Evolutionary conservation across 2,888 invertebrate genomes (phyloP), one percentile per base, ranked within the genome.

Genomic region (Polylopha cassiicola): DNA sequence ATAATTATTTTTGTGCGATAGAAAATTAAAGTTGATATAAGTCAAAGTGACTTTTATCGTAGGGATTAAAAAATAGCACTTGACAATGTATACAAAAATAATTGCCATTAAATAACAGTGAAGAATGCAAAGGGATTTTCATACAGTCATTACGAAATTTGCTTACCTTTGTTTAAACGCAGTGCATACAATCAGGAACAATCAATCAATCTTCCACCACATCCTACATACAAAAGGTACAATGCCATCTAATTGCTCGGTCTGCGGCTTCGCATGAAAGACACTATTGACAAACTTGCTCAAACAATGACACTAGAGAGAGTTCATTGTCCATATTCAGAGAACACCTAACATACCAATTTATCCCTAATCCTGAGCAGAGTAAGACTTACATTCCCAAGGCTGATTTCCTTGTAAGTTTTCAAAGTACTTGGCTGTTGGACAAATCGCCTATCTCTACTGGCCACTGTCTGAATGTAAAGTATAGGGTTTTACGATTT

Each of bases 281-380:
- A 33, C 38, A 43, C 55, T 48, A 58, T 58, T 60, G 58, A 61
- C 51, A 48, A 32, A 41, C 55, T 51, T 55, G 32, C 55, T 55
- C 59, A 55, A 56, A 68, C 65, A 70, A 71, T 61, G 57, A 54
- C 58, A 65, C 62, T 65, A 47, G 75, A 73, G 75, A 76, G 75
- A 77, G 75, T 69, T 58, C 53, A 61, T 63, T 65, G 61, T 65
- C 47, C 63, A 65, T 63, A 69, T 64, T 61, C 57, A 65, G 53
- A 37, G 26, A 10, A 21, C 9, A 11, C 10, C 32, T 24, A 31
- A 34, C 29, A 37, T 36, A 39, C 23, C 21, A 36, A 8, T 41
- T 9, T 41, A 21, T 15, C 3, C 30, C 13, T 23, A 36, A 41
- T 20, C 15, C 6, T 9, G 2, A 2, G 2, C 4, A 15, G 2